These are phyloP conservation scores for Therioaphis trifolii DNA, from an alignment of 2,888 invertebrate species.

Conservation along the genomic window DNA sequence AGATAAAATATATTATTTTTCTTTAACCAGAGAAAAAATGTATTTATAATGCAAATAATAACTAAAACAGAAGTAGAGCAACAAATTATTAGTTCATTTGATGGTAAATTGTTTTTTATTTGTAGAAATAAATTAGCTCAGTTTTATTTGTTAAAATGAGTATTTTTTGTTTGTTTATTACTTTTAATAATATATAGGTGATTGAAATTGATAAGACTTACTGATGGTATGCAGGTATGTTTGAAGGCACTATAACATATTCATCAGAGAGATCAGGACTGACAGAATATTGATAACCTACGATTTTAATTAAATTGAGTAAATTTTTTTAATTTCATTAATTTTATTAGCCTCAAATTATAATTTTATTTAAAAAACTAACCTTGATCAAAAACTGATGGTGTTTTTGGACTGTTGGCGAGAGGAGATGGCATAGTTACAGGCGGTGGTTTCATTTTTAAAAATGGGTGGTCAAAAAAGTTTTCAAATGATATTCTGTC, in stretches of 20 bases:
- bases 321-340: background rate
- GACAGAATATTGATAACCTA: conserved; percentile 67
- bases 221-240: conserved; percentile 72
- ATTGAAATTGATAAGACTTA: conserved; percentile 21
- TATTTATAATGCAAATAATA: too few species aligned
- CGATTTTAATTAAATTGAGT: conserved; percentile 34
- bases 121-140: too few species aligned
- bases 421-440: conserved; percentile 70
- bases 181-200: background rate
- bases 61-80: too few species aligned
- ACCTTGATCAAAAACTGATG: conserved; percentile 56
- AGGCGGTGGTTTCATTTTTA: conserved; percentile 75
- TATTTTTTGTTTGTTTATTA: too few species aligned
- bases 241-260: conserved; percentile 83
- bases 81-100: too few species aligned
- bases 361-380: background rate
- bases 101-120: too few species aligned
- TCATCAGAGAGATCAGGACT: conserved; percentile 81
- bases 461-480: conserved; percentile 94
- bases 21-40: too few species aligned
- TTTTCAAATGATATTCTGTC: conserved; percentile 96
- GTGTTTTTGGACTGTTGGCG: conserved; percentile 66
- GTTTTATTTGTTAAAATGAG: too few species aligned
- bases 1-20: too few species aligned
- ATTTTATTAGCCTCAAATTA: background rate